Percentiles rank a stretch among this genome's conserved stretches.
Conservation (phyloP, 2,888 invertebrate genomes). For the Metacarcinus magister region DNA sequence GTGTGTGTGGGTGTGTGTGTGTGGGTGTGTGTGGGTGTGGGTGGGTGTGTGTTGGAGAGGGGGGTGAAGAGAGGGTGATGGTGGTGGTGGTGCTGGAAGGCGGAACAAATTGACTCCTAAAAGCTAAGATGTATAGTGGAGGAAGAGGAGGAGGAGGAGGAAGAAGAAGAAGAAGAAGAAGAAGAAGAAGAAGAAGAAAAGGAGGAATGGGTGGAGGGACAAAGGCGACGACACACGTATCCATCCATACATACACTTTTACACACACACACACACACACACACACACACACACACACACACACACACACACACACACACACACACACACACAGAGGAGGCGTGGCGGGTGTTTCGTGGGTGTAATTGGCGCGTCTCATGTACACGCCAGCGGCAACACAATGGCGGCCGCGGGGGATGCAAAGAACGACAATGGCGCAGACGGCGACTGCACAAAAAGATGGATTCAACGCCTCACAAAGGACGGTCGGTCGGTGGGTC, state of each 20-base stretch:
- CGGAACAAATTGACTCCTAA: conserved; percentile 36
- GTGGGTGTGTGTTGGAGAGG: not conserved
- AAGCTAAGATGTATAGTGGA: not conserved
- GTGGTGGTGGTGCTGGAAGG: not conserved
- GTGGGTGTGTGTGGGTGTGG: not conserved
- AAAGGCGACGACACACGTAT: not conserved
- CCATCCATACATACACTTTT: not conserved
- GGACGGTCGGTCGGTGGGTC: not conserved
- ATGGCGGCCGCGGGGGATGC: not conserved
- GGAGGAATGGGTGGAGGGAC: not conserved
- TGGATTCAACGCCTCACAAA: not conserved
- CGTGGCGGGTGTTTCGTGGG: not conserved
- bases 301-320: not conserved
- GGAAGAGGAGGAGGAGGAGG: not conserved
- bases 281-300: not conserved
- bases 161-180: not conserved
- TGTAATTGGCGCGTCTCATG: not conserved
- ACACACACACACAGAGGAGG: not conserved
- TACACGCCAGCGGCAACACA: not conserved
- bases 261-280: not conserved
- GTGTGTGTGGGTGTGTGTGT: not conserved
- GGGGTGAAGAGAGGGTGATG: not conserved
- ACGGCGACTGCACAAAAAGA: not conserved
- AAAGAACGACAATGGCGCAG: not conserved
- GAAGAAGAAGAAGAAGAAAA: not conserved